Evolutionary conservation across 1,140 invertebrate species (phyloP), one percentile per base, ranked within the genome.

Genomic region (Ceratosolen solmsi): DNA sequence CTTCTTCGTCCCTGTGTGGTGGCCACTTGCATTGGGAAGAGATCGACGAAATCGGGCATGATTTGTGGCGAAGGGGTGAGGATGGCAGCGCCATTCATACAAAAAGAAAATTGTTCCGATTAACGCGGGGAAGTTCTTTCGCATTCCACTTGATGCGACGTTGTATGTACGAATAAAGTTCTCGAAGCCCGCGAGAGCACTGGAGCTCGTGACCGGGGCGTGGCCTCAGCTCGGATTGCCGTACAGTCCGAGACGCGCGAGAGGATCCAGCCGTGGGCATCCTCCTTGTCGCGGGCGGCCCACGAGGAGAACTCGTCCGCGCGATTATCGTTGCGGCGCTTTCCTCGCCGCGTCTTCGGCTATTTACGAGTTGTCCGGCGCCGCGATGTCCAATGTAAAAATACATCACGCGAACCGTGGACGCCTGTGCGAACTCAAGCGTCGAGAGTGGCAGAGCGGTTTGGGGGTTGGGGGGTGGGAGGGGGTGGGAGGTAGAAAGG

Each of bases 301-400:
- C 41, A 11, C 4, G 27, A 2, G 60, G 56, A 13, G 56, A 60
- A 60, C n/a, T 60, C 60, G 60, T 9, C 3, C 25, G 5, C 60
- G 60, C 60, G 60, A 63, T 63, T 30, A 63, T 63, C 60, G 60
- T 63, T 27, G 60, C 30, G 20, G 30, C 30, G 13, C 25, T 63
- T 60, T 30, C 13, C 60, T 63, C 60, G 60, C 7, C 60, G 60
- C 60, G 60, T 36, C 41, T 30, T 15, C 54, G 70, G 22, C 90
- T 91, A 92, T 92, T 92, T 92, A 91, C 90, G 91, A 91, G 89
- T 92, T 92, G 90, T 92, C 89, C 90, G 91, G 91, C 91, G 91
- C 91, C 91, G 89, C 87, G 88, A 91, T 91, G 91, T 92, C 91
- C 91, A 88, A 90, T 88, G 90, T 91, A 92, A 91, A 92, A 91